These are phyloP conservation scores for Hypsopygia costalis DNA, from an alignment of 2,888 invertebrate species.

Conservation along the genomic window DNA sequence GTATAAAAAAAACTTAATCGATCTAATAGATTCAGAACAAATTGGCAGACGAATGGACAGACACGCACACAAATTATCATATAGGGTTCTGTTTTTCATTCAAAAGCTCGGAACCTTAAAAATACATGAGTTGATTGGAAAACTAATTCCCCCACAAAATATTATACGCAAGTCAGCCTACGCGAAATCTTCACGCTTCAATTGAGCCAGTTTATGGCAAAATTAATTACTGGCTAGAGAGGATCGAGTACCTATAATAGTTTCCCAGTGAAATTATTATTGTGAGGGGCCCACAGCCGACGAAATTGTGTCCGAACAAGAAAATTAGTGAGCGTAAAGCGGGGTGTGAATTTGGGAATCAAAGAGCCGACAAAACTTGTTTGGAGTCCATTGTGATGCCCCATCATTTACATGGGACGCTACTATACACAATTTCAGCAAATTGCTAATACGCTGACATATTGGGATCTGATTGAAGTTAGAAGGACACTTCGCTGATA, in stretches of 20 bases:
- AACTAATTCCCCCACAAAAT: constrained; percentile 69
- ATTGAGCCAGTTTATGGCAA: constrained; percentile 76
- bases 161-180: constrained; percentile 55
- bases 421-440: constrained; percentile 57
- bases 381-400: constrained; percentile 60
- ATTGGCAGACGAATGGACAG: too few relatives aligned
- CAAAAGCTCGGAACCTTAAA: too few relatives aligned
- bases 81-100: too few relatives aligned
- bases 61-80: too few relatives aligned
- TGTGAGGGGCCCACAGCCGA: constrained; percentile 60
- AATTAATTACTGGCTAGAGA: constrained; percentile 78
- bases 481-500: too few relatives aligned
- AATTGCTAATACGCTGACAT: constrained; percentile 44
- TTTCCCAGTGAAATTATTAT: constrained; percentile 76
- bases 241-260: constrained; percentile 79
- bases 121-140: constrained; percentile 32
- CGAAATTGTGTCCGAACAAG: constrained; percentile 79
- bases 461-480: constrained; percentile 41
- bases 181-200: constrained; percentile 76
- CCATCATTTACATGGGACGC: constrained; percentile 73
- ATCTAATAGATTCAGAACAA: too few relatives aligned
- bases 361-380: constrained; percentile 69
- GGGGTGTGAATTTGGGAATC: constrained; percentile 77
- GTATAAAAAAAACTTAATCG: too few relatives aligned
- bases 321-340: constrained; percentile 80